Evolutionary conservation across 2,113 vertebrate species (phyloP).

Genomic region (Gasterosteus nipponicus): DNA sequence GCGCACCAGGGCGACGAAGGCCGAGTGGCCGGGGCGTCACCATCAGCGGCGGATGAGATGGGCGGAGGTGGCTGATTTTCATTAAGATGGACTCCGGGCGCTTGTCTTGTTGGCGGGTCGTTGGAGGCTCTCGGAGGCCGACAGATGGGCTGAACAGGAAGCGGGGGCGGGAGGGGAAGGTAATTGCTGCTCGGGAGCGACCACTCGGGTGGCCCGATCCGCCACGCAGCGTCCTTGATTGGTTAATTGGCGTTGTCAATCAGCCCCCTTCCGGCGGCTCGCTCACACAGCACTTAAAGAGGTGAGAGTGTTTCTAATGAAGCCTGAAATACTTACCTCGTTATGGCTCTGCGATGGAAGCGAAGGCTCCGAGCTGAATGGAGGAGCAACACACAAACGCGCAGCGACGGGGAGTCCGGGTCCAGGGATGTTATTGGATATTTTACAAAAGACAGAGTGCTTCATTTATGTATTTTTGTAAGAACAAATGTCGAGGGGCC

Average conservation of each 20-base stretch:
- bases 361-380: neutral
- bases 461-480: neutral
- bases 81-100: conserved; percentile 49
- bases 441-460: neutral
- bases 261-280: conserved; percentile 30
- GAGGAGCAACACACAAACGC: neutral
- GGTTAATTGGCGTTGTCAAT: conserved; percentile 66
- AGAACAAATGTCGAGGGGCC: no score
- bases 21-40: conserved; percentile 2
- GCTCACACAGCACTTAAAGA: conserved; percentile 24
- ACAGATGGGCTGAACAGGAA: conserved; percentile 64
- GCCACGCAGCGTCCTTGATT: conserved; percentile 33
- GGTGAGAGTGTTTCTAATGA: conserved; percentile 35
- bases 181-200: conserved; percentile 54
- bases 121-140: conserved; percentile 42
- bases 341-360: conserved; percentile 29
- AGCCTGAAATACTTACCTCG: conserved; percentile 34
- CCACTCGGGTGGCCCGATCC: conserved; percentile 48
- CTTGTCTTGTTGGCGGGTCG: conserved; percentile 62
- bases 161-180: conserved; percentile 55
- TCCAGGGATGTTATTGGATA: neutral
- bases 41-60: neutral
- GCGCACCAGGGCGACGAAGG: conserved; percentile 13
- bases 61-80: conserved; percentile 38
- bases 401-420: neutral